phyloP scores from a whole-genome alignment of 2,888 invertebrate genomes.

The Thelaira solivaga region DNA sequence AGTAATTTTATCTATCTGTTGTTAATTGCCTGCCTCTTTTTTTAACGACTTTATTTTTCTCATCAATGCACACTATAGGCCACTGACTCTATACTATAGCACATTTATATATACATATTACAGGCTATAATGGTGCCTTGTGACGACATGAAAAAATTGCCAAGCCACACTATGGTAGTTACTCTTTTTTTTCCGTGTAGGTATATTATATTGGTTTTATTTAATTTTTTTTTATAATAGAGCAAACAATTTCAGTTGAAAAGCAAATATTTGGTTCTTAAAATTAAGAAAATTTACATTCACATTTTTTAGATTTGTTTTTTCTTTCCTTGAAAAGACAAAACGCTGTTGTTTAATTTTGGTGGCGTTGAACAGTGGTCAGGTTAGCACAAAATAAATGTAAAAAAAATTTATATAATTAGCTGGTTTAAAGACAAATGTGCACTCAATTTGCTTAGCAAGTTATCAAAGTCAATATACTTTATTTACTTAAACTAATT shows the following conservation, averaged over 20 bases:
- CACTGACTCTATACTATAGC: constrained; percentile 20
- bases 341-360: constrained; percentile 58
- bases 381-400: neutral
- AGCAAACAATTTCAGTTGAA: neutral
- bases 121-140: constrained; percentile 37
- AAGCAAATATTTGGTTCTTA: constrained; percentile 4
- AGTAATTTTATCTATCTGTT: too few relatives aligned
- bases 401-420: neutral
- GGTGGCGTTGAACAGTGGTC: constrained; percentile 55
- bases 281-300: constrained; percentile 31
- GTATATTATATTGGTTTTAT: neutral
- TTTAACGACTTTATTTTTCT: neutral
- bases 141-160: constrained; percentile 49
- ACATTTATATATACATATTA: neutral
- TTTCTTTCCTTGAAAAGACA: constrained; percentile 40
- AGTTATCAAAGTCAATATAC: neutral
- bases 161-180: constrained; percentile 44
- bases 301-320: constrained; percentile 44
- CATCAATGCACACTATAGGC: constrained; percentile 21
- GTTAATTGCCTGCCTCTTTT: neutral
- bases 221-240: neutral
- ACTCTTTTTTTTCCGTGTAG: neutral
- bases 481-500: too few relatives aligned
- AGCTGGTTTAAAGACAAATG: neutral
- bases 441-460: neutral